Base-by-base conservation (phyloP, 2,113 vertebrate genomes). In the Mirza zaza region DNA sequence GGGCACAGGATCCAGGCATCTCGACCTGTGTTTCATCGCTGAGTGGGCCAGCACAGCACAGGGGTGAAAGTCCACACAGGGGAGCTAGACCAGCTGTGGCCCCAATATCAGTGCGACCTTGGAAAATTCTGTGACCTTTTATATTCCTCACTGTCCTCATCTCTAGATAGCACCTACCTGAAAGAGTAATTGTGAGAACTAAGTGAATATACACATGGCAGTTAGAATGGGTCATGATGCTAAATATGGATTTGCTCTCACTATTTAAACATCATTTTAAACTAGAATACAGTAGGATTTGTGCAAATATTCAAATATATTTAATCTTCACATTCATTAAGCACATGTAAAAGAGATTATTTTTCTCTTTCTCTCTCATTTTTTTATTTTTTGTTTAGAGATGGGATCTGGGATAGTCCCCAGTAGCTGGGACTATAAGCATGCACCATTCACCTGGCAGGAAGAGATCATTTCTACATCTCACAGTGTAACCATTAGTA, bases 11-110 rank as follows among this genome's bases (percentile, higher is more conserved):
- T 1, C 14, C 42, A 25, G 14, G 11, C 3, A 36, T 68, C 32
- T 45, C 20, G 25, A 65, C 32, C 48, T 29, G 61, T 6, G 70
- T 59, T n/a, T 12, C 48, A 11, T 48, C 14, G 7, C 23, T 52
- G 34, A 65, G 25, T 11, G 29, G 8, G 34, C 14, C 0, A 4
- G 23, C 0, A 3, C 4, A 23, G 21, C 23, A 39, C 2, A 21
- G 12, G 8, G 3, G 1, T n/a, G 6, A 80, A 15, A 75, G 29
- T 29, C 6, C 14, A 90, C 3, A 5, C 0, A 0, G 14, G 29
- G 8, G 6, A 81, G 21, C 8, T 25, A 34, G 52, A 50, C 7
- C 8, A n/a, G 4, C 6, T 36, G 25, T 45, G 18, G 13, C 1
- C 23, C 18, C 32, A 32, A 14, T 17, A 27, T 25, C 36, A 55